Evolutionary conservation across 2,888 invertebrate genomes (phyloP).

Genomic region (Pollenia amentaria): DNA sequence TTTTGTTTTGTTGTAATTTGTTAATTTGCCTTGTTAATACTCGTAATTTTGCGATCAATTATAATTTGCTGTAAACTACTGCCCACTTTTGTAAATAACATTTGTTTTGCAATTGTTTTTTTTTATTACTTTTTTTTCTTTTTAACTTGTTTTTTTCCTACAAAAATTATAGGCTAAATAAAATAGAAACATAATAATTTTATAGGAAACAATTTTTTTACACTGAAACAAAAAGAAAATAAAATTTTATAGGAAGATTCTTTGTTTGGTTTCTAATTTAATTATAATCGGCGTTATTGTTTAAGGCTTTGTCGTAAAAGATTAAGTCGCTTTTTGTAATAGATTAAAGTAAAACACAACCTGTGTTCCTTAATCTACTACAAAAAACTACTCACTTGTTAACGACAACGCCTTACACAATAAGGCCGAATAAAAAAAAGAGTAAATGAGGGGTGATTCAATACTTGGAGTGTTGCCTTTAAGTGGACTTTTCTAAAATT

Average conservation of each 20-base stretch:
- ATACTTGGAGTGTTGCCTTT: too few relatives aligned
- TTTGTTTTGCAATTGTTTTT: conserved; percentile 4
- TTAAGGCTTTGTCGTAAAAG: too few relatives aligned
- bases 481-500: too few relatives aligned
- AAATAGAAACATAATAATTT: conserved; percentile 24
- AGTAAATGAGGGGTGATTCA: too few relatives aligned
- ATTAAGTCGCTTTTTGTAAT: too few relatives aligned
- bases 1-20: not conserved
- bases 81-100: not conserved
- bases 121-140: conserved; percentile 38
- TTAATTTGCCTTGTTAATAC: not conserved
- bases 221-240: conserved; percentile 37
- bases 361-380: too few relatives aligned
- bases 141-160: conserved; percentile 11
- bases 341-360: too few relatives aligned
- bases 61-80: conserved; percentile 8
- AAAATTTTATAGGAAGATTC: conserved; percentile 16
- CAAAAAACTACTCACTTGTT: too few relatives aligned
- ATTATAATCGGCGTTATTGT: too few relatives aligned
- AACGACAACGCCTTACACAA: too few relatives aligned
- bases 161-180: conserved; percentile 30
- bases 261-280: not conserved
- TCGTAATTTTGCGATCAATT: not conserved
- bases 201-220: not conserved
- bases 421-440: too few relatives aligned